Percentiles rank a stretch among this genome's conserved stretches.
Conservation (phyloP, 2,888 invertebrate species). For the Andrena haemorrhoa region DNA sequence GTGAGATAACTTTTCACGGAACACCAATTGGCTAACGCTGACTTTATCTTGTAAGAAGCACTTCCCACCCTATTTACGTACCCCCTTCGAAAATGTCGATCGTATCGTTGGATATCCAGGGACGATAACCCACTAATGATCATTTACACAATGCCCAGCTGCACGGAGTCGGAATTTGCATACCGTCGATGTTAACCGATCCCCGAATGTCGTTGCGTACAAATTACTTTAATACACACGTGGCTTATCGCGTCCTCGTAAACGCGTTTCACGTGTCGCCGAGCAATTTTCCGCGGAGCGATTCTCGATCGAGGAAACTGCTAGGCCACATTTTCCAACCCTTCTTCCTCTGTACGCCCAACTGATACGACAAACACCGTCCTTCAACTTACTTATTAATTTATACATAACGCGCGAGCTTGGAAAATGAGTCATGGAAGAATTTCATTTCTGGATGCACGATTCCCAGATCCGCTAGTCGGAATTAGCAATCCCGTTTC, state of each 20-base stretch:
- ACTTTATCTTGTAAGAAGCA: background rate
- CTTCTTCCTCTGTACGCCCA: slow-evolving; percentile 9
- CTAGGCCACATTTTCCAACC: slow-evolving; percentile 15
- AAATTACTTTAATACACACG: slow-evolving; percentile 42
- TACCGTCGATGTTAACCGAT: slow-evolving; percentile 36
- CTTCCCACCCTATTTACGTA: background rate
- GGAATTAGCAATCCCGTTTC: slow-evolving; percentile 41
- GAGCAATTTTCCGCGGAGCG: slow-evolving; percentile 26
- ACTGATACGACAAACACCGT: slow-evolving; percentile 12
- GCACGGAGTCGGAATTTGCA: slow-evolving; percentile 22
- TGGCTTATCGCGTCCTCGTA: slow-evolving; percentile 23
- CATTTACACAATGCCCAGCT: slow-evolving; percentile 26
- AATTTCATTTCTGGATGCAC: slow-evolving; percentile 12
- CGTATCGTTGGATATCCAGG: background rate
- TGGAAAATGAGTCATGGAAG: background rate
- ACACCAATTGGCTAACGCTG: too few relatives aligned
- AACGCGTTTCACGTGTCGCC: slow-evolving; percentile 40
- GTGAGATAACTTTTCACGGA: too few relatives aligned
- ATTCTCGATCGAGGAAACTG: slow-evolving; percentile 34
- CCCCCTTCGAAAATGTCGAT: background rate
- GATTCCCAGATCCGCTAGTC: background rate
- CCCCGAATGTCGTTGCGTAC: slow-evolving; percentile 14
- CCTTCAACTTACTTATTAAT: slow-evolving; percentile 42
- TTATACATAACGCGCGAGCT: background rate
- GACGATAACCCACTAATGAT: slow-evolving; percentile 23